Evolutionary conservation across 2,113 vertebrate genomes (phyloP).

Genomic region (Ictidomys tridecemlineatus): DNA sequence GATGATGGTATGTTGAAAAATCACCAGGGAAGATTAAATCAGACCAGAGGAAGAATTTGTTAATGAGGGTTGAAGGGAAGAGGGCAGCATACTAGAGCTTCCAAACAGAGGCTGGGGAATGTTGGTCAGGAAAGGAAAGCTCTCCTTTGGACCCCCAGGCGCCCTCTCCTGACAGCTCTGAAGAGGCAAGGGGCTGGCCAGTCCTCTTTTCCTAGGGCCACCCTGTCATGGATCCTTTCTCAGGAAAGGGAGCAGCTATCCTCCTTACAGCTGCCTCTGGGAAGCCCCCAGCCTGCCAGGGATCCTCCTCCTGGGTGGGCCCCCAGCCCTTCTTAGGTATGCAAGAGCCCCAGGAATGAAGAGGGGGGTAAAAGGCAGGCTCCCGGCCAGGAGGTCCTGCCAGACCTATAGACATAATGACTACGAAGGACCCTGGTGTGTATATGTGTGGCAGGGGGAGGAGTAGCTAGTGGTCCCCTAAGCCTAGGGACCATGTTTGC

Average conservation of each 20-base stretch:
- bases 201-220: not conserved
- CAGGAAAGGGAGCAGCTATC: not conserved
- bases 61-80: not conserved
- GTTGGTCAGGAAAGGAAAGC: not conserved
- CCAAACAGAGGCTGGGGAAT: not conserved
- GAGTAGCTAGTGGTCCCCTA: not conserved
- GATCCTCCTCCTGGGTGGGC: not conserved
- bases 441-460: not conserved
- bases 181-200: not conserved
- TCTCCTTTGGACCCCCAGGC: slow-evolving; percentile 25
- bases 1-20: slow-evolving; percentile 14
- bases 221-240: not conserved
- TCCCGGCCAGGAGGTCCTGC: not conserved
- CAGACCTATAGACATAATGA: not conserved
- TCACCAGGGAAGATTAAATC: slow-evolving; percentile 51
- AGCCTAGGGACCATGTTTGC: not conserved
- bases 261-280: not conserved
- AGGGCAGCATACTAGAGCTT: not conserved
- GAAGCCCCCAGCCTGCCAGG: not conserved
- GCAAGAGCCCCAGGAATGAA: not conserved
- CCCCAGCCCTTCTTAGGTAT: not conserved
- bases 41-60: slow-evolving; percentile 25
- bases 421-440: not conserved
- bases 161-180: slow-evolving; percentile 61
- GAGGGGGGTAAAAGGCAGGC: not conserved